Percentiles rank a stretch among this genome's conserved stretches.
Conservation (phyloP, 2,888 invertebrate species). For the Orchesella flavescens region DNA sequence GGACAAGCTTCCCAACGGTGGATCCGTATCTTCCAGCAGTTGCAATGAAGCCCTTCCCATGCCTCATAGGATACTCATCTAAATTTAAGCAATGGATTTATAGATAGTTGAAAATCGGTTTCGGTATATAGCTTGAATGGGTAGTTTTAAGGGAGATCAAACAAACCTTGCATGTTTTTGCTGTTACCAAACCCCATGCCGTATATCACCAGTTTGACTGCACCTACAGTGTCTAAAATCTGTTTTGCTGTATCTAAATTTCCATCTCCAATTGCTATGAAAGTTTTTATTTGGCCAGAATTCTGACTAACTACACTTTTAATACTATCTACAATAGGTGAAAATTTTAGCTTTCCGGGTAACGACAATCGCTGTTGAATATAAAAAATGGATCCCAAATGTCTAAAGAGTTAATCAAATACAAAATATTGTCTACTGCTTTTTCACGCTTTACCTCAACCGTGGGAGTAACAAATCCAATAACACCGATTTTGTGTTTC, state of each 20-base stretch:
- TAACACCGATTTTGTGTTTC: slow-evolving; percentile 57
- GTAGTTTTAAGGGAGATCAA: background rate
- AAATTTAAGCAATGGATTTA: background rate
- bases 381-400: no score
- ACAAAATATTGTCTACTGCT: background rate
- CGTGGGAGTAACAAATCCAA: slow-evolving; percentile 65
- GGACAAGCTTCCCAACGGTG: slow-evolving; percentile 64
- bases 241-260: slow-evolving; percentile 55
- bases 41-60: slow-evolving; percentile 60
- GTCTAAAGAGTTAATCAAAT: no score
- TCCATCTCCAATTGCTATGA: slow-evolving; percentile 69
- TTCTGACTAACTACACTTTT: background rate
- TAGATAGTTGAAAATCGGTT: background rate
- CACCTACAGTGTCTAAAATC: slow-evolving; percentile 56
- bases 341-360: slow-evolving; percentile 61
- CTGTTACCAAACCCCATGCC: slow-evolving; percentile 46
- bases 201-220: slow-evolving; percentile 67
- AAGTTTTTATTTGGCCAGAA: slow-evolving; percentile 23
- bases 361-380: slow-evolving; percentile 60
- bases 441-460: slow-evolving; percentile 50
- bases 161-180: background rate
- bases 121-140: background rate
- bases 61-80: slow-evolving; percentile 48
- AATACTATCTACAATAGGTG: slow-evolving; percentile 42
- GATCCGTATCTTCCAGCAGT: slow-evolving; percentile 66